These are phyloP conservation scores for Belonocnema kinseyi DNA, from an alignment of 1,140 invertebrate genomes.

Conservation along the genomic window DNA sequence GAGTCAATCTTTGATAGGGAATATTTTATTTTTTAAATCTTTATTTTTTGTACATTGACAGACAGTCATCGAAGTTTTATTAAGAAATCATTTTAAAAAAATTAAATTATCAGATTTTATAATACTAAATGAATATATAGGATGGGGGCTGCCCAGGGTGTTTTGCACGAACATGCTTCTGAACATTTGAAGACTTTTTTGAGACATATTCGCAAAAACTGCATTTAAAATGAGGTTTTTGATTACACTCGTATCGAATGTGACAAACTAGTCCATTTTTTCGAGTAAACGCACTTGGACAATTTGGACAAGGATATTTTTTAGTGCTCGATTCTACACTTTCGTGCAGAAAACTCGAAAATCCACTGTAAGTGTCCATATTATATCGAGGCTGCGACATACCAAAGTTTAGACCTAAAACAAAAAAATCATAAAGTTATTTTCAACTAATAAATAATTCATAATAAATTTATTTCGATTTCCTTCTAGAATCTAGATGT, in stretches of 20 bases:
- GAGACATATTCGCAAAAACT: constrained; percentile 71
- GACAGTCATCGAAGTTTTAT: not conserved
- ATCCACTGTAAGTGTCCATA: not conserved
- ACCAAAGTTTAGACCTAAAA: constrained; percentile 5
- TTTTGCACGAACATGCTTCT: constrained; percentile 55
- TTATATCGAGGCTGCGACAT: not conserved
- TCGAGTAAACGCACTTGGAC: constrained; percentile 75
- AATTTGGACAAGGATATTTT: constrained; percentile 78
- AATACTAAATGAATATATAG: not conserved
- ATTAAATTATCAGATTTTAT: not conserved
- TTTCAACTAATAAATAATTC: not conserved
- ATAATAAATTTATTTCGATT: no score
- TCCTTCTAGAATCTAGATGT: no score
- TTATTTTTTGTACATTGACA: no score
- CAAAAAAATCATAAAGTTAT: not conserved
- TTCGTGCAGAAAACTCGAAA: not conserved
- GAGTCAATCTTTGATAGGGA: no score
- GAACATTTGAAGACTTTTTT: constrained; percentile 68
- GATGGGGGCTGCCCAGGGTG: constrained; percentile 38
- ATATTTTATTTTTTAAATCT: no score
- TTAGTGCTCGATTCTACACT: not conserved
- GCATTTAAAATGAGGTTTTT: constrained; percentile 77
- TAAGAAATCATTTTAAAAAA: not conserved
- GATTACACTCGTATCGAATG: constrained; percentile 76
- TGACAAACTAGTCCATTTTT: constrained; percentile 77